A percentile compares a stretch with the other conserved stretches of the same genome.
These are phyloP conservation scores for Pediacus dermestoides DNA, from an alignment of 2,888 invertebrate species.

Conservation along the genomic window DNA sequence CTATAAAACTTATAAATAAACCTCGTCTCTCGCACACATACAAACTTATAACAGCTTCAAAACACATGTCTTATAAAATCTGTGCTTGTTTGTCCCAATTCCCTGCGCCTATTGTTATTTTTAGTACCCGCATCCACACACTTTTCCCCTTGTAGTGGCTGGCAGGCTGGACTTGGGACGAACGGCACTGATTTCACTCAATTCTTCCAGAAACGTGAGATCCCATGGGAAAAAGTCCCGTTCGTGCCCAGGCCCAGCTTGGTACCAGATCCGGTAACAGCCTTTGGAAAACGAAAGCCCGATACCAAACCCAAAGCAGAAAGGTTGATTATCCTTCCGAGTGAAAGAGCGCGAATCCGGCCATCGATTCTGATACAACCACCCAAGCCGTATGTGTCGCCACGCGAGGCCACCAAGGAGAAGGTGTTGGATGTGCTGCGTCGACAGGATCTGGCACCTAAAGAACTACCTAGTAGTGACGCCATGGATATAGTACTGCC, in stretches of 20 bases:
- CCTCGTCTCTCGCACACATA: too few relatives aligned
- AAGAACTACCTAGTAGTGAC: conserved; percentile 43
- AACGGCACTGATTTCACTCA: conserved; percentile 33
- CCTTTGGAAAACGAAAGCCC: conserved; percentile 67
- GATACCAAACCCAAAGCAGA: conserved; percentile 25
- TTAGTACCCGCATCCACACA: conserved; percentile 11
- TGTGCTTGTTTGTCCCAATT: conserved; percentile 34
- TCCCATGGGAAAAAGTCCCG: conserved; percentile 87
- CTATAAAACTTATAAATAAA: too few relatives aligned
- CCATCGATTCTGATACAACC: conserved; percentile 59
- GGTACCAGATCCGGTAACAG: conserved; percentile 80
- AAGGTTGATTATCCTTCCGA: conserved; percentile 53
- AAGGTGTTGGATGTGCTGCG: conserved; percentile 60
- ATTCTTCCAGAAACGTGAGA: conserved; percentile 52
- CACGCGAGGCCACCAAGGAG: conserved; percentile 63
- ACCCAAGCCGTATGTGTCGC: conserved; percentile 65
- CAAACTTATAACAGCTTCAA: too few relatives aligned
- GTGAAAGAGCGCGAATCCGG: conserved; percentile 61
- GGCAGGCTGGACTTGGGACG: conserved; percentile 39
- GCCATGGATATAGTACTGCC: conserved; percentile 64
- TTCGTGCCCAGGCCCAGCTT: conserved; percentile 81
- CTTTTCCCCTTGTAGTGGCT: too few relatives aligned
- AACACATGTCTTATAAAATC: too few relatives aligned
- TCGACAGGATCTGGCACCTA: conserved; percentile 54
- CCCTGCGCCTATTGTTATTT: conserved; percentile 28